Evolutionary conservation across 37 sponge, comb jelly and placozoan species (phyloP), one percentile per base, ranked within the genome.

Genomic region (Petrosia ficiformis): DNA sequence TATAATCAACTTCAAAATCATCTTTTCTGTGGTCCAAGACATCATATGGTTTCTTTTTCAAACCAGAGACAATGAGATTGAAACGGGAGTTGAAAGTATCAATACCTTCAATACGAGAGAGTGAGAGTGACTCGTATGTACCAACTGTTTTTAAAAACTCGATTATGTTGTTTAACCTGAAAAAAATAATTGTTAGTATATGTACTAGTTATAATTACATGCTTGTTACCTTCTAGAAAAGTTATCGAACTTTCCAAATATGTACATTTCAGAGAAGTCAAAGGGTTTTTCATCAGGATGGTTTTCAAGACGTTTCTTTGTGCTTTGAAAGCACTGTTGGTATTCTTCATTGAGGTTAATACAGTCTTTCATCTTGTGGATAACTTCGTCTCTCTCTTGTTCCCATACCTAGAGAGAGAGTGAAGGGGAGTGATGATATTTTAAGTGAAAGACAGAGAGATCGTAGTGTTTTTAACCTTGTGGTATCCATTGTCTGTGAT

Each of bases 261-360:
- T 98, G 91, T 98, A 98, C 89, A 92, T 95, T 82, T 98, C 99
- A 54, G 93, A 92, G 89, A 98, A 98, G 38, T 92, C 95, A 77
- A 98, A 98, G 21, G 87, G 92, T 42, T 79, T 89, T 77, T 98
- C 99, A 65, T 87, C 86, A 0, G 94, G 94, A 42, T 78, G 87
- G 68, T 91, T 81, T 22, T 76, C 91, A 37, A 99, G 85, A 42
- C 77, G 82, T 64, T 83, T 84, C 77, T 99, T 99, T 39, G 94
- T 96, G 19, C 87, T 76, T 54, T 91, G 93, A 80, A 94, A 98
- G 86, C 86, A 94, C 54, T 64, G 77, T 77, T 98, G 99, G 82
- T 95, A 98, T 77, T 98, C 91, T 38, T 81, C 39, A 77, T 98
- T 98, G 44, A 98, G 91, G 8, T 70, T 65, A 40, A 85, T 61